Base-by-base conservation (phyloP, 2,888 invertebrate species). In the Formica aserva region DNA sequence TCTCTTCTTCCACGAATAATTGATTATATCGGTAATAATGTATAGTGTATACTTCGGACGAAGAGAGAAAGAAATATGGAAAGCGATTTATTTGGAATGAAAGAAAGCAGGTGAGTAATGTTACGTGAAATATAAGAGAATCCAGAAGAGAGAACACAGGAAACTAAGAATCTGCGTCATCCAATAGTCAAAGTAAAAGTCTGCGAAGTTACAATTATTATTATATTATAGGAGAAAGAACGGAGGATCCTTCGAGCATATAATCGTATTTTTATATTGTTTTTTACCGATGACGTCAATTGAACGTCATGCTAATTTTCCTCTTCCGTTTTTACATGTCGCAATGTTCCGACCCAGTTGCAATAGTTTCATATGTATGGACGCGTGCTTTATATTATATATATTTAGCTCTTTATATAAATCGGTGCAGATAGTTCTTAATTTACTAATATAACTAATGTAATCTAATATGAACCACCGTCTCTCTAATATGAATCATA, bases 181-280 rank as follows among this genome's bases (percentile, higher is more conserved):
- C 91, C 91, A 91, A 90, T 91, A 91, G 90, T 90, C 86, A 91
- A 88, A 85, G 84, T 91, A 86, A 88, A 91, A 90, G 86, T 91
- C 89, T 90, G 88, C 87, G 84, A 90, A 86, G 83, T 89, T 89
- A 88, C 85, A 87, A 88, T 90, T 89, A 90, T 89, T 88, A 86
- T 75, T 86, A 84, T 87, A 86, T 83, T 60, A 60, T 78, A 69
- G 78, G 32, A 18, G 85, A 85, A 86, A 66, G 87, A 87, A 89
- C 83, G 82, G 82, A 87, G 87, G 82, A 69, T 88, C 87, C 88
- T 89, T 90, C 87, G 77, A 89, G 86, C 74, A 91, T 90, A 91
- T 88, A 89, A 91, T 88, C 91, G 89, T 92, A 92, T 92, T 92
- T 92, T 93, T 93, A 86, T 91, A 93, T 93, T 92, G 87, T 91